Evolutionary conservation across 2,888 invertebrate species (phyloP), one percentile per base, ranked within the genome.

Genomic region (Spilosoma lubricipeda): DNA sequence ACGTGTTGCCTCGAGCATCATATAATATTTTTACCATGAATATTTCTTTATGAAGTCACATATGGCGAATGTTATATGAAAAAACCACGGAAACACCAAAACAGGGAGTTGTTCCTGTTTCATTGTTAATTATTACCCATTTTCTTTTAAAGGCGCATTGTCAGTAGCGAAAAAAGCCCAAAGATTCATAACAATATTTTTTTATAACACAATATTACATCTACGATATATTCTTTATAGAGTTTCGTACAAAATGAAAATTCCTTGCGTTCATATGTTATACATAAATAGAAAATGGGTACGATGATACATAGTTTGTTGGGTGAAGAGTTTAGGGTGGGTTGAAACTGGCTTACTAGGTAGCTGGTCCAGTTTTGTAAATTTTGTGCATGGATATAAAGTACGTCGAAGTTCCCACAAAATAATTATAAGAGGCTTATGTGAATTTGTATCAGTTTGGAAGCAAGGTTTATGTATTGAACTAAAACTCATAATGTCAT

Each of bases 261-360:
- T 75, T 76, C 68, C 70, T 69, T 56, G 33, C 69, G 42, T 73
- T 36, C 70, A 63, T 72, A 73, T 73, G 76, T 75, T 79, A 73
- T 73, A 77, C 63, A 73, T 45, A 63, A 39, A 64, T 59, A n/a
- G n/a, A n/a, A n/a, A n/a, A n/a, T n/a, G n/a, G n/a, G n/a, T n/a
- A n/a, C n/a, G n/a, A 73, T 64, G 30, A 74, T 74, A 73, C 65
- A 83, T 79, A 52, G 74, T 73, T 68, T 67, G 75, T 79, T 75
- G 69, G 73, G 69, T 73, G 45, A 69, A 69, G 65, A 75, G 83
- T 77, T 82, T 79, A 77, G 76, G 71, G 39, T 1, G 45, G 72
- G 65, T 63, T 69, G 42, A 71, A 73, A 76, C 70, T 56, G 42
- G 82, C 77, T 76, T 72, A 75, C 83, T 42, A 73, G 74, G 52